These are phyloP conservation scores for Lasiurus borealis DNA, from an alignment of 2,113 vertebrate genomes.

Conservation along the genomic window DNA sequence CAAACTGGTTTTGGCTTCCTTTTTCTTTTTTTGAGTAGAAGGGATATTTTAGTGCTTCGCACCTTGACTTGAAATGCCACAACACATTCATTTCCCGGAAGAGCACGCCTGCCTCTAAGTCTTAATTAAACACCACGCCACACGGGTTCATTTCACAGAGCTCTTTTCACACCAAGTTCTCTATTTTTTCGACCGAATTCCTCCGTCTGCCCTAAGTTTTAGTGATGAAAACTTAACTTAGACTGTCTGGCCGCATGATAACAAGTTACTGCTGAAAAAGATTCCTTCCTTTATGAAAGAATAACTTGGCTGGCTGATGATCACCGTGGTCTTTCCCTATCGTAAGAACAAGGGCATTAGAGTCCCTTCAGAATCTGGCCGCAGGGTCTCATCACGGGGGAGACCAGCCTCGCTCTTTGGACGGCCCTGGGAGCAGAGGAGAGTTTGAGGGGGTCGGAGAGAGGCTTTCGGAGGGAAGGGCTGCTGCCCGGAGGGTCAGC, in stretches of 20 bases:
- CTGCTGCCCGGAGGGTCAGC: background rate
- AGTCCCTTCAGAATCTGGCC: slow-evolving; percentile 9
- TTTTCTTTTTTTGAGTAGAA: too few relatives aligned
- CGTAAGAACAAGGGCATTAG: background rate
- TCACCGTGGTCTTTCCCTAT: background rate
- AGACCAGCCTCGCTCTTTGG: background rate
- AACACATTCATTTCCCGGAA: background rate
- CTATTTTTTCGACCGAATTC: background rate
- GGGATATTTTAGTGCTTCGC: background rate
- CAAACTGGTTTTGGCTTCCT: too few relatives aligned
- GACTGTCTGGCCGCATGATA: background rate
- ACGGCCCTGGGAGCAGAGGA: background rate
- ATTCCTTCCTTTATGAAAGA: slow-evolving; percentile 43
- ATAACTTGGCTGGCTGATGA: slow-evolving; percentile 27
- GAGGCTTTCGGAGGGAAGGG: background rate
- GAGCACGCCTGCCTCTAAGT: background rate
- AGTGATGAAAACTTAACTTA: background rate
- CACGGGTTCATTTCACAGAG: background rate
- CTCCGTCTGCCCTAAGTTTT: background rate
- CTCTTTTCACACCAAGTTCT: background rate
- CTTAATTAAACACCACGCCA: background rate
- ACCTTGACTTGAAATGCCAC: background rate
- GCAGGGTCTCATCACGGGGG: background rate
- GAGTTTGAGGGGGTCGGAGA: background rate
- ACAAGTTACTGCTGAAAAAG: slow-evolving; percentile 40